Evolutionary conservation across 1,140 invertebrate genomes (phyloP), one percentile per base, ranked within the genome.

Genomic region (Drosophila ironensis): DNA sequence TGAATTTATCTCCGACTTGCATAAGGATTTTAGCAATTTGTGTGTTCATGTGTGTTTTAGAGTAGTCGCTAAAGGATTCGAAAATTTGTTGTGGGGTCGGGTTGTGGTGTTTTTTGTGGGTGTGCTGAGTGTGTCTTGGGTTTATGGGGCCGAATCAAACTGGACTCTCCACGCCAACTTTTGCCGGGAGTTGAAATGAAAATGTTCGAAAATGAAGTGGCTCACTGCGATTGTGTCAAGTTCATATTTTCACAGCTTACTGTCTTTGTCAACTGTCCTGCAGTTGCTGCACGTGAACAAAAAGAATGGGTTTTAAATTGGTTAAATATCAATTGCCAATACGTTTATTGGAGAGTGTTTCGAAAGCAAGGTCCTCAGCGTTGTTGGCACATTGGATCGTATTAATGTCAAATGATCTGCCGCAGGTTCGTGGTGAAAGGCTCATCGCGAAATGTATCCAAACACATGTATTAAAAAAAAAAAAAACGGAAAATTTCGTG

Each of bases 111-210:
- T 60, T 35, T 60, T 30, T 66, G 41, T 46, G 46, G 11, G 14
- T 53, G 12, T 66, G 19, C 33, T 16, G 33, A 11, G 33, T 30
- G 42, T 45, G 40, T 45, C 22, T 17, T 50, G 46, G 35, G 17
- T 41, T 24, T 50, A 9, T 24, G 11, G 6, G 24, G 12, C 54
- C 38, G n/a, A 69, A 27, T 38, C 3, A 16, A 59, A 70, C 42
- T 70, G 44, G 38, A 38, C 16, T 41, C 35, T 46, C 61, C 17
- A 27, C n/a, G 61, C 59, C 47, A 51, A 9, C 66, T 40, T 17
- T 22, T 24, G n/a, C 20, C 14, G 12, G 5, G 1, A 6, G 14
- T 24, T 47, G 4, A 7, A 22, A 42, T 42, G 3, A 2, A 12
- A 35, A 16, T 16, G 12, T 37, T n/a, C n/a, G 28, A 2, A 38